These are phyloP conservation scores for Leptobrachium ailaonicum DNA, from an alignment of 2,113 vertebrate genomes.

Conservation along the genomic window DNA sequence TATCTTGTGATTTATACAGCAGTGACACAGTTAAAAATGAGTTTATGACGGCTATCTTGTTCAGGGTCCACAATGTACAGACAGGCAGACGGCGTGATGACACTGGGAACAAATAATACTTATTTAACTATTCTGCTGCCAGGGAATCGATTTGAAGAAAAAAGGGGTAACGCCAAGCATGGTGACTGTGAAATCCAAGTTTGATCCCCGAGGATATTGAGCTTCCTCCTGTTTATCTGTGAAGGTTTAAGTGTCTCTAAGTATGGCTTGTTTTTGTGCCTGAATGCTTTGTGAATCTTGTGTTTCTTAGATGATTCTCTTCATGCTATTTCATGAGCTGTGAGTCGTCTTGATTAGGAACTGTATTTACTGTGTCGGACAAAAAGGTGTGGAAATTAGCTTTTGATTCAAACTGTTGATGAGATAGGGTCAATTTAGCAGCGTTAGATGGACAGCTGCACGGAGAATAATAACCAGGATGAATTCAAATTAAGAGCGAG, in stretches of 20 bases:
- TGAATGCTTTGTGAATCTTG: neutral
- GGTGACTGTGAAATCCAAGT: neutral
- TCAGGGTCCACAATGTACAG: too few relatives aligned
- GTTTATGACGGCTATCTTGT: too few relatives aligned
- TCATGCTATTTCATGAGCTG: neutral
- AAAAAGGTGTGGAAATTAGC: conserved; percentile 48
- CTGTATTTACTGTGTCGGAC: conserved; percentile 25
- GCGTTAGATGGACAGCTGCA: conserved; percentile 32
- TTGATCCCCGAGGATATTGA: neutral
- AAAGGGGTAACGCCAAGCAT: too few relatives aligned
- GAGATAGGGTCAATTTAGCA: conserved; percentile 41
- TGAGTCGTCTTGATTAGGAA: conserved; percentile 20
- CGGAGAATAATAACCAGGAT: conserved; percentile 41
- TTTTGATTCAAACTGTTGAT: conserved; percentile 53
- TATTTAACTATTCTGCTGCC: too few relatives aligned
- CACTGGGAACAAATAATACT: too few relatives aligned
- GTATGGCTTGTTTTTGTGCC: neutral
- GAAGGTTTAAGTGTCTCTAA: neutral
- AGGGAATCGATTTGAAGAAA: too few relatives aligned
- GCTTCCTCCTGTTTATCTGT: neutral
- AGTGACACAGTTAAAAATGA: too few relatives aligned
- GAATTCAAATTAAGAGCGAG: conserved; percentile 33
- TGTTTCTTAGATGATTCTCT: neutral
- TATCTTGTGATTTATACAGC: too few relatives aligned
- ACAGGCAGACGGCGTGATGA: too few relatives aligned